Evolutionary conservation across 2,113 vertebrate species (phyloP).

Genomic region (Motacilla tschutschensis): DNA sequence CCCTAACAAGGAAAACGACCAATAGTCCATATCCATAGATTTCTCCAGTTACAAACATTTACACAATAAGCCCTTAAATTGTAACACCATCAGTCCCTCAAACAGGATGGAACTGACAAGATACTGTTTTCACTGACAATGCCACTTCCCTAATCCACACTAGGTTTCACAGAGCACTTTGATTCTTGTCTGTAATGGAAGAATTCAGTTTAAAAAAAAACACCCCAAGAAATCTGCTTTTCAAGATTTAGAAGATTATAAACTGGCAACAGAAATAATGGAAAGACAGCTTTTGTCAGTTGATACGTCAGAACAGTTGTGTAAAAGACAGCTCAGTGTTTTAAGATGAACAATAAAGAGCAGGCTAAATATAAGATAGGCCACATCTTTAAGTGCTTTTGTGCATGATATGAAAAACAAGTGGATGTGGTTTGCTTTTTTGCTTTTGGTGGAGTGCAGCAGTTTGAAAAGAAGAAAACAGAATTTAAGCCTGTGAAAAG

Average conservation of each 20-base stretch:
- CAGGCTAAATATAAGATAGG: background rate
- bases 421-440: constrained; percentile 46
- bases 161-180: background rate
- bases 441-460: constrained; percentile 3
- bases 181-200: background rate
- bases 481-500: background rate
- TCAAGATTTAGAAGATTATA: constrained; percentile 13
- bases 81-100: background rate
- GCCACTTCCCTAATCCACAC: background rate
- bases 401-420: constrained; percentile 29
- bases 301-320: background rate
- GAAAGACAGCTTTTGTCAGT: constrained; percentile 38
- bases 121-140: background rate
- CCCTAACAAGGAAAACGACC: background rate
- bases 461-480: constrained; percentile 22
- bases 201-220: background rate
- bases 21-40: background rate
- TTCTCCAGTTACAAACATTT: background rate
- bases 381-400: constrained; percentile 11
- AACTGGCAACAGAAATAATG: background rate
- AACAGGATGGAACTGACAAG: background rate
- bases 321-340: background rate
- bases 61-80: background rate
- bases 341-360: constrained; percentile 13
- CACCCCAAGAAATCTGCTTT: background rate